These are phyloP conservation scores for Stigmatopora argus DNA, from an alignment of 2,113 vertebrate species.

Conservation along the genomic window DNA sequence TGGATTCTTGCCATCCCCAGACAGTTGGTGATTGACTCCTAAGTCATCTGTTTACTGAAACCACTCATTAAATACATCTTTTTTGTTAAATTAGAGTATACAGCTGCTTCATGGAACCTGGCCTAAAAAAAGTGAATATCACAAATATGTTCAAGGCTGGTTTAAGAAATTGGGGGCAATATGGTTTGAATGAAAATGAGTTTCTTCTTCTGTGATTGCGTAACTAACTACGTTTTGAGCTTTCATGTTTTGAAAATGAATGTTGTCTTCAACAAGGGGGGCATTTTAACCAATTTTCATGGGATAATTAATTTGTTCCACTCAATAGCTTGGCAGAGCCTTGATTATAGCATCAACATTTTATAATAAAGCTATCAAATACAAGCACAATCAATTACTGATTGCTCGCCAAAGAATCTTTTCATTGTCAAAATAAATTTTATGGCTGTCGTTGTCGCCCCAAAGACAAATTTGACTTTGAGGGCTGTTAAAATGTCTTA, in stretches of 20 bases:
- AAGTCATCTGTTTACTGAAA: constrained; percentile 46
- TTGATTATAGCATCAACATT: constrained; percentile 59
- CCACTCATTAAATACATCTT: constrained; percentile 36
- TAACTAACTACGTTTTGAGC: constrained; percentile 70
- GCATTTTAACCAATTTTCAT: constrained; percentile 62
- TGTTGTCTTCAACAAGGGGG: constrained; percentile 43
- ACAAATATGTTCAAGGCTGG: constrained; percentile 45
- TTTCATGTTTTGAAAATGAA: constrained; percentile 60
- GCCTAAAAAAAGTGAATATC: constrained; percentile 32
- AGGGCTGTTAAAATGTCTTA: not conserved
- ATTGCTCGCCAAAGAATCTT: constrained; percentile 19
- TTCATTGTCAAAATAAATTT: not conserved
- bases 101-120: constrained; percentile 47
- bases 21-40: constrained; percentile 56
- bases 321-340: constrained; percentile 57
- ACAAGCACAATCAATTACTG: constrained; percentile 47
- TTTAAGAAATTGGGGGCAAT: constrained; percentile 47
- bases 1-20: constrained; percentile 51
- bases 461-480: not conserved
- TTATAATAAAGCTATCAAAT: constrained; percentile 40
- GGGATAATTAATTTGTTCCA: constrained; percentile 70
- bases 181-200: constrained; percentile 60
- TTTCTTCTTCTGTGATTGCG: constrained; percentile 59
- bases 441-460: not conserved
- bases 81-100: constrained; percentile 6